Evolutionary conservation across 2,113 vertebrate species (phyloP), one percentile per base, ranked within the genome.

Genomic region (Takifugu flavidus): DNA sequence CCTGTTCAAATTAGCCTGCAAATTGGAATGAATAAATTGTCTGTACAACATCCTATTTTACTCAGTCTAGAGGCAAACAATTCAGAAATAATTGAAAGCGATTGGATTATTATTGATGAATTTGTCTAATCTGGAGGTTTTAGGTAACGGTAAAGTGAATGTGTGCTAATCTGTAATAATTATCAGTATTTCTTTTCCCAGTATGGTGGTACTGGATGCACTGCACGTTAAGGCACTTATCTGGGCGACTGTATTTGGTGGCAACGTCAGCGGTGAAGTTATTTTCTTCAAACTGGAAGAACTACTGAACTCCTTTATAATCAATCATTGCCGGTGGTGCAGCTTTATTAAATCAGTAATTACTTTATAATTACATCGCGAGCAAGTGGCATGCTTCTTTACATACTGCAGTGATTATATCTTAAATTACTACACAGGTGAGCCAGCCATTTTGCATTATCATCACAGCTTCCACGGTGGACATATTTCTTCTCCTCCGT

Each of bases 11-110:
- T 88, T 88, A 88, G 80, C 60, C 58, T 66, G 70, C 83, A 80
- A 84, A 87, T 87, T 84, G 72, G 70, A 82, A 83, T 65, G 79
- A 84, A 83, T 83, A 86, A 87, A 88, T 83, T 80, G 83, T 87
- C 79, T 84, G 80, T 83, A 79, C 60, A 70, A 80, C 82, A 84
- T 75, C 62, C 77, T 84, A 80, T 79, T 77, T 14, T n/a, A 15
- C 25, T 20, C 25, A 27, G 77, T 81, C 72, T 72, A 8, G 79
- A 84, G 79, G 79, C 72, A 79, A 77, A 84, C 77, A 75, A 70
- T 84, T 53, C 69, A 75, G 66, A 79, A 82, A 74, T 84, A 82
- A 88, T 27, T 82, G 80, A 83, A 83, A 76, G 82, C 75, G 75
- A 86, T 85, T 77, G 78, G 77, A 86, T 85, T 79, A 78, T 85